Conservation (phyloP, 2,888 invertebrate genomes). For the Rhorus exstirpatorius region DNA sequence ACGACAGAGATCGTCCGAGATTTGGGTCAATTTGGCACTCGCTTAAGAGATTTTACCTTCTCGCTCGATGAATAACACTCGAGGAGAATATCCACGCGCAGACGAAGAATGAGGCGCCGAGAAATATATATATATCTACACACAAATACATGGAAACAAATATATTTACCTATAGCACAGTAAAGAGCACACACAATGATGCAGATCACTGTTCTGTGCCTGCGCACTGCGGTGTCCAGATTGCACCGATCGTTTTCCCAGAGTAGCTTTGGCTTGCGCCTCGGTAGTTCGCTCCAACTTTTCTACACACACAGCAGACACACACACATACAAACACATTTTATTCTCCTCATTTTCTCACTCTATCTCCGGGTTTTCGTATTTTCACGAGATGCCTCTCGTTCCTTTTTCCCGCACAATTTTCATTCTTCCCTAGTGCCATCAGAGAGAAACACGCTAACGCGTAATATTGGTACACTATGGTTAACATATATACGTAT, state of each 20-base stretch:
- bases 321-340: conserved; percentile 22
- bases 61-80: conserved; percentile 56
- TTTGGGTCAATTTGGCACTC: conserved; percentile 75
- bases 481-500: conserved; percentile 24
- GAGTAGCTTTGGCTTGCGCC: conserved; percentile 46
- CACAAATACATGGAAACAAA: conserved; percentile 9
- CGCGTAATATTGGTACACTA: conserved; percentile 72
- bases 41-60: conserved; percentile 76
- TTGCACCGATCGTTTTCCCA: conserved; percentile 65
- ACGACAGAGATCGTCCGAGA: conserved; percentile 60
- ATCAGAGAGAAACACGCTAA: conserved; percentile 62
- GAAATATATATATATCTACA: conserved; percentile 1
- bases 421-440: conserved; percentile 65
- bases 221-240: conserved; percentile 59
- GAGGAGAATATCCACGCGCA: conserved; percentile 41
- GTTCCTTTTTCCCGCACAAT: conserved; percentile 37
- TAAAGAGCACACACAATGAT: conserved; percentile 45
- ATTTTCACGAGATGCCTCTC: conserved; percentile 50
- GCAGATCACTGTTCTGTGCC: conserved; percentile 42
- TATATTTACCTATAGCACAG: conserved; percentile 16
- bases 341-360: conserved; percentile 50
- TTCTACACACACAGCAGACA: conserved; percentile 29
- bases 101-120: conserved; percentile 55
- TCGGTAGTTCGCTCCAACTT: conserved; percentile 37
- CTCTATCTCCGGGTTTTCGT: conserved; percentile 40